Percentiles rank a stretch among this genome's conserved stretches.
Conservation (phyloP, 2,113 vertebrate species). For the Tauraco erythrolophus region DNA sequence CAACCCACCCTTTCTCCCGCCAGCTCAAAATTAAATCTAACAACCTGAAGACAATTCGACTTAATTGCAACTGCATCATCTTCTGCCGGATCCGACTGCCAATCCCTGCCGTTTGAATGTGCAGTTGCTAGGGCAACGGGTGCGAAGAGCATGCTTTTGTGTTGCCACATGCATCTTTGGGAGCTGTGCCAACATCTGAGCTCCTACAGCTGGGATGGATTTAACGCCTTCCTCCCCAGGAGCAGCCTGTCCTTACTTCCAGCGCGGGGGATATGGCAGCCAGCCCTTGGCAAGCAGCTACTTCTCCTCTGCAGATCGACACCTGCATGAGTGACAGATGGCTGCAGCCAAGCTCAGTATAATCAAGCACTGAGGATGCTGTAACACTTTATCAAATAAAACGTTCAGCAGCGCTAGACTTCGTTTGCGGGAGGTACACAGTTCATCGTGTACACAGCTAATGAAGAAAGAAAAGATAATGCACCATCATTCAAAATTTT, state of each 20-base stretch:
- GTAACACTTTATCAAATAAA: neutral
- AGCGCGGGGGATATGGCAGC: rapidly evolving
- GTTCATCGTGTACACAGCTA: neutral
- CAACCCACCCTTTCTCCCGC: neutral
- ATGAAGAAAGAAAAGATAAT: neutral
- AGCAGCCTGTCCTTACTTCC: neutral
- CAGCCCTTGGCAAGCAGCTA: neutral
- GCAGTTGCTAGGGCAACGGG: slow-evolving; percentile 51
- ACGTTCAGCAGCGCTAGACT: neutral
- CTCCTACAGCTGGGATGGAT: neutral
- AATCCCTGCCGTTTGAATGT: neutral
- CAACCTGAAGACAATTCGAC: slow-evolving; percentile 2
- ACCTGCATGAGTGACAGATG: neutral
- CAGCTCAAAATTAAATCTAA: neutral
- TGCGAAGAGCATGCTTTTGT: neutral
- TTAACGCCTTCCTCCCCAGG: slow-evolving; percentile 31
- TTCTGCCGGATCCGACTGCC: neutral
- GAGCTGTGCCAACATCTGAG: neutral
- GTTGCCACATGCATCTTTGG: slow-evolving; percentile 9
- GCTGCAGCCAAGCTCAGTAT: neutral
- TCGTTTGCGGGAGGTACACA: neutral
- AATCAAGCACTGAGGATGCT: neutral
- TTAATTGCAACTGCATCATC: slow-evolving; percentile 10
- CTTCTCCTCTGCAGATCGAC: neutral
- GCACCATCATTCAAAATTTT: neutral